These are phyloP conservation scores for Semaprochilodus insignis DNA, from an alignment of 2,797 vertebrate genomes.

Conservation along the genomic window DNA sequence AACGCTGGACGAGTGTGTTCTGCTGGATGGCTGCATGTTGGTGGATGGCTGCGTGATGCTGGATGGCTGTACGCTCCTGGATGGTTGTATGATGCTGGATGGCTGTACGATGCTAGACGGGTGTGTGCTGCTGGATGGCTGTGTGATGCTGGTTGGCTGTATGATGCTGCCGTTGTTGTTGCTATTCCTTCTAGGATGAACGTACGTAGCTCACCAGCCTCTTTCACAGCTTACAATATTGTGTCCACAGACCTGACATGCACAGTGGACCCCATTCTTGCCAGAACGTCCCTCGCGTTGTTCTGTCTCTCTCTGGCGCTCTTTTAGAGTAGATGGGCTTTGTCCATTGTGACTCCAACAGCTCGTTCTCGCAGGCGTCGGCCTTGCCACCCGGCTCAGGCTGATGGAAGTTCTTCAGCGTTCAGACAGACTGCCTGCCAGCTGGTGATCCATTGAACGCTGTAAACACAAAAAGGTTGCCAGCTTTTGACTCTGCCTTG, in stretches of 20 bases:
- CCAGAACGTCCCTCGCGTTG: not conserved
- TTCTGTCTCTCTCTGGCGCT: not conserved
- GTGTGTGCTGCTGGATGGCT: too few relatives aligned
- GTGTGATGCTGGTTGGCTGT: too few relatives aligned
- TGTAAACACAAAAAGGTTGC: slow-evolving; percentile 45
- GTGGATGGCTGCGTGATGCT: too few relatives aligned
- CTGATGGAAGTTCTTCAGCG: slow-evolving; percentile 17
- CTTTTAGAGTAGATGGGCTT: not conserved
- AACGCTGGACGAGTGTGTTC: too few relatives aligned
- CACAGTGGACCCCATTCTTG: not conserved
- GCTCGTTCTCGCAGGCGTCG: not conserved
- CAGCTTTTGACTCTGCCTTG: slow-evolving; percentile 48
- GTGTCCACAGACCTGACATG: not conserved
- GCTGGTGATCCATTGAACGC: slow-evolving; percentile 46
- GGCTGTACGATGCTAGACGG: too few relatives aligned
- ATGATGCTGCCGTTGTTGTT: too few relatives aligned
- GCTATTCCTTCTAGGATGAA: too few relatives aligned
- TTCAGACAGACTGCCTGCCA: slow-evolving; percentile 47
- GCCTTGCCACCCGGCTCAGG: not conserved
- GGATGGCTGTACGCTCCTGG: too few relatives aligned
- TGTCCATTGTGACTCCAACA: not conserved
- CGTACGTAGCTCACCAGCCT: too few relatives aligned
- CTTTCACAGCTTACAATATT: slow-evolving; percentile 3
- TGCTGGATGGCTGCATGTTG: too few relatives aligned
- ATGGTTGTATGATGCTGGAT: too few relatives aligned